A percentile compares a stretch with the other conserved stretches of the same genome.
phyloP scores from a whole-genome alignment of 2,888 invertebrate genomes.

The Lasioglossum morio region DNA sequence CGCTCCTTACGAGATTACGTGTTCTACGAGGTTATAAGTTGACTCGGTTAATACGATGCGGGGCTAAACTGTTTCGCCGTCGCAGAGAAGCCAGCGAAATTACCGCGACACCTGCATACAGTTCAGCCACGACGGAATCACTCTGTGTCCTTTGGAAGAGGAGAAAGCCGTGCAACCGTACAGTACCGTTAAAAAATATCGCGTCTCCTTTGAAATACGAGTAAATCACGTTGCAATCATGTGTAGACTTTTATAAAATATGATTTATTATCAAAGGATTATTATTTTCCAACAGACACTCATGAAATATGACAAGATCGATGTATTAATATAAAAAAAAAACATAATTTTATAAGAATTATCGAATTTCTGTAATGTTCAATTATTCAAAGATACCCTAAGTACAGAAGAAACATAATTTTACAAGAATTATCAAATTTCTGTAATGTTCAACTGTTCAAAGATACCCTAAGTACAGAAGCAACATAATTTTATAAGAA shows the following conservation, averaged over 20 bases:
- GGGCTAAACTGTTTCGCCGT: constrained; percentile 56
- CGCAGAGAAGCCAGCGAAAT: constrained; percentile 61
- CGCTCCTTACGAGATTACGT: constrained; percentile 60
- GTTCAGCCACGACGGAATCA: constrained; percentile 2
- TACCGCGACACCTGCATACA: constrained; percentile 46
- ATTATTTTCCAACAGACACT: too few species aligned
- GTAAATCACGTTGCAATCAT: not conserved
- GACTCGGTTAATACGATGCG: constrained; percentile 60
- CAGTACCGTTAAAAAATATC: not conserved
- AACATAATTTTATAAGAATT: too few species aligned
- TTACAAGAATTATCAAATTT: too few species aligned
- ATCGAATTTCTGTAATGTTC: too few species aligned
- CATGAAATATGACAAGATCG: too few species aligned
- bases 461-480: too few species aligned
- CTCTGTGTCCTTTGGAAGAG: not conserved
- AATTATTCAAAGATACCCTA: too few species aligned
- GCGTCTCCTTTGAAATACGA: not conserved
- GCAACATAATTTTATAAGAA: too few species aligned
- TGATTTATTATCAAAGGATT: not conserved
- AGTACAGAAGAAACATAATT: too few species aligned
- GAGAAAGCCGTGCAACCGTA: not conserved
- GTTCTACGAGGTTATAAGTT: constrained; percentile 62
- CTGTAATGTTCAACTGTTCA: too few species aligned
- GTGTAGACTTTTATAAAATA: not conserved
- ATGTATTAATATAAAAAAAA: too few species aligned